Conservation (phyloP, 2,888 invertebrate genomes). For the Tetheella fluctuosa region DNA sequence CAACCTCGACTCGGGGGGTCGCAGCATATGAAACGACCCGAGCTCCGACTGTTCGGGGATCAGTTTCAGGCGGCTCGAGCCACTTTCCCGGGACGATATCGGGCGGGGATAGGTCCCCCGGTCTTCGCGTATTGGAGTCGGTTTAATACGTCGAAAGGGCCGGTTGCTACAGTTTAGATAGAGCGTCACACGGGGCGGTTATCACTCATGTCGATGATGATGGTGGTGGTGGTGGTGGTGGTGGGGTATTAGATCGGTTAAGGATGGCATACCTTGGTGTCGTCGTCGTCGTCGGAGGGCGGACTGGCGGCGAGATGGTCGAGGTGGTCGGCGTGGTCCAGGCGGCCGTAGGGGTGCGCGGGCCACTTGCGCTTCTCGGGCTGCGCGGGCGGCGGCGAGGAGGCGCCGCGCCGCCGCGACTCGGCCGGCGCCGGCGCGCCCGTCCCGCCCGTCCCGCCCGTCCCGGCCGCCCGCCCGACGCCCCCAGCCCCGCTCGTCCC, state of each 20-base stretch:
- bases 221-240: conserved; percentile 39
- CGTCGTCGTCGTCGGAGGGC: conserved; percentile 69
- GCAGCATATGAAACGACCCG: no score
- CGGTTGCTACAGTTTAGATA: not conserved
- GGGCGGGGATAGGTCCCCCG: no score
- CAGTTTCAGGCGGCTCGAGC: no score
- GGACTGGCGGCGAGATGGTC: conserved; percentile 54
- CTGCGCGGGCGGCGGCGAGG: conserved; percentile 80
- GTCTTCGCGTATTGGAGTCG: no score
- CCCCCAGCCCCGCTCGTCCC: conserved; percentile 46
- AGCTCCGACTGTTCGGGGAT: no score
- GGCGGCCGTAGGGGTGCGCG: conserved; percentile 52
- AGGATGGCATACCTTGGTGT: conserved; percentile 67
- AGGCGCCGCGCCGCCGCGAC: conserved; percentile 73
- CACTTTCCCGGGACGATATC: no score
- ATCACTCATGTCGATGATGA: conserved; percentile 57
- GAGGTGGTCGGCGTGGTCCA: conserved; percentile 25
- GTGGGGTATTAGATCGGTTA: not conserved
- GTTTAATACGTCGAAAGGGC: no score
- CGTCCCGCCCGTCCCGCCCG: conserved; percentile 39
- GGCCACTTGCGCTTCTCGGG: conserved; percentile 91
- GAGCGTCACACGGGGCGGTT: not conserved
- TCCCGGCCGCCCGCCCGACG: conserved; percentile 37
- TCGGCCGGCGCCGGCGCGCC: conserved; percentile 50
- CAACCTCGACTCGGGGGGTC: no score